Percentiles rank a stretch among this genome's conserved stretches.
phyloP scores from a whole-genome alignment of 2,888 invertebrate species.

The Rhamnusium bicolor region DNA sequence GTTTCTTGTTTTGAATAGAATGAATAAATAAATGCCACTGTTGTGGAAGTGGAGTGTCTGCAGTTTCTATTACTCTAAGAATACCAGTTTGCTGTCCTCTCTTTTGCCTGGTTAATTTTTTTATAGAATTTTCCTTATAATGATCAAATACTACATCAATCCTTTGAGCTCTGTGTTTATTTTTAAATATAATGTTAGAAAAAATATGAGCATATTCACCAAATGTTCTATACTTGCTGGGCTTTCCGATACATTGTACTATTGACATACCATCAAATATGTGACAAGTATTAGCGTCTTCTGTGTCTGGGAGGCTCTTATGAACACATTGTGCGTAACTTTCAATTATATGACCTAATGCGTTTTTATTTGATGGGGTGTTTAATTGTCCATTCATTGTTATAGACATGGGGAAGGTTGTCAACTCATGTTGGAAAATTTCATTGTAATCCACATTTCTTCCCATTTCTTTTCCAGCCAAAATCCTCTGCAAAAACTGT shows the following conservation, averaged over 20 bases:
- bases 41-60: neutral
- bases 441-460: neutral
- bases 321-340: neutral
- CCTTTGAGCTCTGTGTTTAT: neutral
- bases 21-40: neutral
- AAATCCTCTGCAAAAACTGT: neutral
- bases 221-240: neutral
- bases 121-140: neutral
- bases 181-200: neutral
- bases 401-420: neutral
- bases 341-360: neutral
- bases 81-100: neutral
- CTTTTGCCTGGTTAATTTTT: neutral
- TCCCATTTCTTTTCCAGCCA: conserved; percentile 8
- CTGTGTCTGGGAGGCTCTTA: neutral
- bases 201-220: neutral
- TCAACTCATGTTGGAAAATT: neutral
- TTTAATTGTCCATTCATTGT: neutral
- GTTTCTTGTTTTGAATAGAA: conserved; percentile 11
- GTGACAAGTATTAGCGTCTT: neutral
- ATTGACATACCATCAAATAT: neutral
- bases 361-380: neutral
- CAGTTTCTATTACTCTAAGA: no score
- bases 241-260: neutral
- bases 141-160: conserved; percentile 2